phyloP scores from a whole-genome alignment of 2,113 vertebrate genomes.

The Origma solitaria region DNA sequence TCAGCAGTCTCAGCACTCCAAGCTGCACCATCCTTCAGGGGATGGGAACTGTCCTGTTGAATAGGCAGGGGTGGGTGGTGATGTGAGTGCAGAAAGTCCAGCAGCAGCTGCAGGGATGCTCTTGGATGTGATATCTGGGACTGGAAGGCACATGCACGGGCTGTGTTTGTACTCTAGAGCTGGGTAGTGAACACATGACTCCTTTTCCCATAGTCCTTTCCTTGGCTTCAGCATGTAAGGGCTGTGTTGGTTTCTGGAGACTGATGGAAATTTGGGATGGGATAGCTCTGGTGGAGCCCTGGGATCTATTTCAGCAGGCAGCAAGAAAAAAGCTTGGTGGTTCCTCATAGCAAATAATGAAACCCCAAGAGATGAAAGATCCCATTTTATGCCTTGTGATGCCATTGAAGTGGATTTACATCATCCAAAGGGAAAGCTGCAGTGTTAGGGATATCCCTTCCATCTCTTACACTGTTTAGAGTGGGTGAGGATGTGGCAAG shows the following conservation, averaged over 20 bases:
- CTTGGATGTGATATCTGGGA: background rate
- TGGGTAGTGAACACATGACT: background rate
- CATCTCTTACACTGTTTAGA: background rate
- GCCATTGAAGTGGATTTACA: background rate
- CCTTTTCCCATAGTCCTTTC: background rate
- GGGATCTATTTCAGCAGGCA: background rate
- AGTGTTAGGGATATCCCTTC: background rate
- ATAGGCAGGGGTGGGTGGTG: background rate
- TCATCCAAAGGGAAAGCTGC: background rate
- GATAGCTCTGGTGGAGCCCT: background rate
- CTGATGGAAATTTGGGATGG: background rate
- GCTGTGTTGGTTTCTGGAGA: background rate
- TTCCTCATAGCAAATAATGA: background rate
- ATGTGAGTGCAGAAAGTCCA: background rate
- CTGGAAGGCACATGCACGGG: background rate
- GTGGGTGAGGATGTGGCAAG: background rate
- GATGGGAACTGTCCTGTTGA: background rate
- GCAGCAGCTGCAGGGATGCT: background rate
- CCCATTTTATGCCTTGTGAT: background rate
- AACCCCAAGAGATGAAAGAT: background rate
- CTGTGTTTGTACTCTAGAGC: background rate
- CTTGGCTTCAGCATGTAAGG: background rate
- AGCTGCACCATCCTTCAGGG: background rate
- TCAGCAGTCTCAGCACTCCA: background rate
- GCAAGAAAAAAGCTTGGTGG: background rate